These are phyloP conservation scores for Bothrops jararaca DNA, from an alignment of 2,113 vertebrate genomes.

Conservation along the genomic window DNA sequence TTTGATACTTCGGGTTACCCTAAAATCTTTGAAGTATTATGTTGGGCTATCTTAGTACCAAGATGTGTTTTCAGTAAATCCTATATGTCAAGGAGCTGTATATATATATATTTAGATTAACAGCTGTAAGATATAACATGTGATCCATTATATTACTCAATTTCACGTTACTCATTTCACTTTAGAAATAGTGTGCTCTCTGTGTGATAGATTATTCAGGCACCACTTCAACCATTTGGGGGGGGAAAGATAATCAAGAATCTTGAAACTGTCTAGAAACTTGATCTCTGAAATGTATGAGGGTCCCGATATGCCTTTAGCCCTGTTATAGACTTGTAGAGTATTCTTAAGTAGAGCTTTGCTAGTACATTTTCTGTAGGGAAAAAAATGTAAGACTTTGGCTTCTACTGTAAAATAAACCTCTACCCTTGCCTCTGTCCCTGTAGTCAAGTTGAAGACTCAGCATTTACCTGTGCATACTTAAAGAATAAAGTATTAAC, in stretches of 20 bases:
- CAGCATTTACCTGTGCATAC: background rate
- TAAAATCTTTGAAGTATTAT: background rate
- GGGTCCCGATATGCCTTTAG: background rate
- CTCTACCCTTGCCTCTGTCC: background rate
- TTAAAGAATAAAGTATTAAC: background rate
- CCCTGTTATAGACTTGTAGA: background rate
- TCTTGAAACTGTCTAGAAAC: background rate
- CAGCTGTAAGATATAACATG: background rate
- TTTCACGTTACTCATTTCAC: background rate
- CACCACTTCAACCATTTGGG: background rate
- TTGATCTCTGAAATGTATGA: background rate
- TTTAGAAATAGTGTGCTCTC: background rate
- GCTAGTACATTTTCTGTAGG: background rate
- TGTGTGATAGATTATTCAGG: background rate
- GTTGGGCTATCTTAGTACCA: background rate
- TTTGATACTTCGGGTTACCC: background rate
- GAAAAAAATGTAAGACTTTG: background rate
- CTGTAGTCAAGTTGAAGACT: background rate
- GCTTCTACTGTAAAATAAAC: background rate
- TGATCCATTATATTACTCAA: background rate
- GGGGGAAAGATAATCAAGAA: background rate
- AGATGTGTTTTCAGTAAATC: background rate
- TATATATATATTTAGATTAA: background rate
- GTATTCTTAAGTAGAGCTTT: background rate
- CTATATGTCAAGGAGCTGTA: background rate